A percentile compares a stretch with the other conserved stretches of the same genome.
Conservation (phyloP, 2,113 vertebrate species). For the Scortum barcoo region DNA sequence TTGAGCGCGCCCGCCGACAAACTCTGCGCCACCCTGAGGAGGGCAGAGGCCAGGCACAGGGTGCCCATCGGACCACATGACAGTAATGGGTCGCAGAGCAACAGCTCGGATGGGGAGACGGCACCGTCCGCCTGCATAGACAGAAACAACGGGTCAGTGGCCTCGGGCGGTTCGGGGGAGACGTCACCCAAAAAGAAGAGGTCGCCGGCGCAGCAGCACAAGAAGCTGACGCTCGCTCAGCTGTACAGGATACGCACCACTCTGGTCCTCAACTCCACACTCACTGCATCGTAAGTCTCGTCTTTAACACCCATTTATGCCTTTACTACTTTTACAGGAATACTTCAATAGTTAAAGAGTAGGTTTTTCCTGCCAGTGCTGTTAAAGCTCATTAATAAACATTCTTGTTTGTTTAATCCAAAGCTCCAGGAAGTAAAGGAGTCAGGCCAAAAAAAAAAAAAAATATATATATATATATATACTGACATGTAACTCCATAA, state of each 20-base stretch:
- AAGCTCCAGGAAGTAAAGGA: not conserved
- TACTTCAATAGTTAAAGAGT: not conserved
- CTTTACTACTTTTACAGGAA: not conserved
- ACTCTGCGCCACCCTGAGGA: conserved; percentile 60
- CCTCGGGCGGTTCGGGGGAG: conserved; percentile 6
- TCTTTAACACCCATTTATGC: not conserved
- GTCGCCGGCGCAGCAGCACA: conserved; percentile 85
- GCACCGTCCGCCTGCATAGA: conserved; percentile 39
- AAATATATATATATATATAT: no score
- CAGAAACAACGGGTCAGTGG: not conserved
- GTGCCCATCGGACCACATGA: rapidly evolving
- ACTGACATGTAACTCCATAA: no score
- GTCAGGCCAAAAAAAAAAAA: not conserved
- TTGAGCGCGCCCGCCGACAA: conserved; percentile 57
- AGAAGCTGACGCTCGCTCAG: conserved; percentile 93
- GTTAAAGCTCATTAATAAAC: not conserved
- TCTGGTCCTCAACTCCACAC: conserved; percentile 95
- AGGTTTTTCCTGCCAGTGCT: not conserved
- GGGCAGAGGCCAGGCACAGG: conserved; percentile 36
- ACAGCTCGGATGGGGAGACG: conserved; percentile 65
- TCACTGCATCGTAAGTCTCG: conserved; percentile 94
- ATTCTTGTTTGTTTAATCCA: no score
- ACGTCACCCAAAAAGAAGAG: conserved; percentile 77
- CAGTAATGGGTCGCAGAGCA: conserved; percentile 34
- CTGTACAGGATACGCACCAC: conserved; percentile 94